phyloP scores from a whole-genome alignment of 2,888 invertebrate genomes.

The Pristionchus exspectatus region DNA sequence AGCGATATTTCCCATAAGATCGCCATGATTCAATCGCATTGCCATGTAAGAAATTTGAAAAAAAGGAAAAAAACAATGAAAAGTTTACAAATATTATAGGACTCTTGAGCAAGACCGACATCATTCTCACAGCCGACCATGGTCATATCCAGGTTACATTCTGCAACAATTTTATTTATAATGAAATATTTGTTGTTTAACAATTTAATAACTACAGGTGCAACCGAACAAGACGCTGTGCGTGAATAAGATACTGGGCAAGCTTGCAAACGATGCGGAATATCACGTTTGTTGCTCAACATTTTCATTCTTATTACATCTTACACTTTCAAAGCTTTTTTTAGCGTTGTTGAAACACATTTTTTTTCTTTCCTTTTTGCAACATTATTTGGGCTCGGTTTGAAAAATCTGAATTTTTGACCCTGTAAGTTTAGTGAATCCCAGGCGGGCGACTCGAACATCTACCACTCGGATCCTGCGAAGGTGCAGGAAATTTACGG shows the following conservation, averaged over 20 bases:
- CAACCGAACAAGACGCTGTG: neutral
- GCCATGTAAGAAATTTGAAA: too few relatives aligned
- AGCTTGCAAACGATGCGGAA: neutral
- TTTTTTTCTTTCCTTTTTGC: too few relatives aligned
- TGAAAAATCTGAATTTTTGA: neutral
- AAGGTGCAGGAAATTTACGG: neutral
- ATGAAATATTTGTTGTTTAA: too few relatives aligned
- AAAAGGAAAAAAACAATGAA: too few relatives aligned
- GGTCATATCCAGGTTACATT: constrained; percentile 79
- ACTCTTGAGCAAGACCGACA: constrained; percentile 67
- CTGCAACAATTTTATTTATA: too few relatives aligned
- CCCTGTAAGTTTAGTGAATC: neutral
- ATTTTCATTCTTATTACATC: too few relatives aligned
- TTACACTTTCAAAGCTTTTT: too few relatives aligned
- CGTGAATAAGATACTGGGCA: neutral
- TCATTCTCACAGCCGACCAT: constrained; percentile 81
- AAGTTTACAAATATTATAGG: neutral
- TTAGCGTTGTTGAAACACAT: too few relatives aligned
- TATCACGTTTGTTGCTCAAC: constrained; percentile 22
- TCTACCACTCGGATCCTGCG: neutral
- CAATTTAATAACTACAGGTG: neutral
- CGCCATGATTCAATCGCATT: too few relatives aligned
- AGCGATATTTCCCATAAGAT: too few relatives aligned
- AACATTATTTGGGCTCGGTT: too few relatives aligned
- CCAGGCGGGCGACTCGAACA: constrained; percentile 12